Conservation (phyloP, 1,140 invertebrate genomes). For the Ceratina japonica region DNA sequence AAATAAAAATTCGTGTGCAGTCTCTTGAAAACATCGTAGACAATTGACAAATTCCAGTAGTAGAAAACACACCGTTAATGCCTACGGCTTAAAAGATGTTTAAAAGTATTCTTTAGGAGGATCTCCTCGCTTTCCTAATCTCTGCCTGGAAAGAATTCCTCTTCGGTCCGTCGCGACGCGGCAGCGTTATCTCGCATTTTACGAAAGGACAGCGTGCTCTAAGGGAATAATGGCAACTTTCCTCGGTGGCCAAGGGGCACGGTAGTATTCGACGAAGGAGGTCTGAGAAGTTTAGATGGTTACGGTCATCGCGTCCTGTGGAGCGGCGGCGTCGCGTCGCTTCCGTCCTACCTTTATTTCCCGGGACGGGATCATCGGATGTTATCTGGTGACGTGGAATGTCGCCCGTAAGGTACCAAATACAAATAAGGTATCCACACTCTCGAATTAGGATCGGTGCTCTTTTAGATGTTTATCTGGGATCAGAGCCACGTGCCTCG, state of each 20-base stretch:
- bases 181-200: neutral
- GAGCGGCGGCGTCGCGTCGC: conserved; percentile 34
- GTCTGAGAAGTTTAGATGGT: neutral
- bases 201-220: neutral
- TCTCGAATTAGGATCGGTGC: conserved; percentile 64
- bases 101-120: no score
- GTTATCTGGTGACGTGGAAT: conserved; percentile 62
- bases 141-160: neutral
- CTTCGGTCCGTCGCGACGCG: no score
- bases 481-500: conserved; percentile 57
- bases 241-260: neutral
- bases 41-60: no score
- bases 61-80: no score
- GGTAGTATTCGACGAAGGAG: conserved; percentile 5
- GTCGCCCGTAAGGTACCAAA: conserved; percentile 59
- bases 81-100: no score
- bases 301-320: conserved; percentile 18
- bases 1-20: no score
- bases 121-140: neutral
- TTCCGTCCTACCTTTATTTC: conserved; percentile 32
- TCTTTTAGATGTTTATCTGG: conserved; percentile 62
- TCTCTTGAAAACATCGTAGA: no score
- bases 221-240: neutral
- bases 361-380: conserved; percentile 49
- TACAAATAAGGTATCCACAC: conserved; percentile 67